These are phyloP conservation scores for Poeciliopsis infans DNA, from an alignment of 2,797 vertebrate species.

Conservation along the genomic window DNA sequence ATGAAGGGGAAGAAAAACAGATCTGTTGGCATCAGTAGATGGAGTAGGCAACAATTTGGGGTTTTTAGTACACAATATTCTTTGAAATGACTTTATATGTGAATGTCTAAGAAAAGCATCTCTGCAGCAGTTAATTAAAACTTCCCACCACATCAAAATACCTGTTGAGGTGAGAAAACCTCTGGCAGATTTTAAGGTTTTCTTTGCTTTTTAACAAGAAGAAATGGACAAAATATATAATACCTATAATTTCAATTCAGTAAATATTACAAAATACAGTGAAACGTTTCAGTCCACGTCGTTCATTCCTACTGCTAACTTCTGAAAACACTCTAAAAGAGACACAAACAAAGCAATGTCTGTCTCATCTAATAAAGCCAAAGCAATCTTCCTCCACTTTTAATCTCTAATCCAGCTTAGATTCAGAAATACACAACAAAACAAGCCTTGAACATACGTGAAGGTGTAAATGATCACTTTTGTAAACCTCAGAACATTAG, in stretches of 20 bases:
- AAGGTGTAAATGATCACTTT: neutral
- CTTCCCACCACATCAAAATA: neutral
- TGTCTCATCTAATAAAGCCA: neutral
- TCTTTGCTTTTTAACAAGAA: neutral
- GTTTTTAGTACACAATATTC: neutral
- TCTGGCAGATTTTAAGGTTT: neutral
- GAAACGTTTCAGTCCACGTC: neutral
- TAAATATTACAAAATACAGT: neutral
- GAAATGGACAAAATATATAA: neutral
- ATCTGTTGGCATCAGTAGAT: neutral
- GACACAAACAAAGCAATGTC: neutral
- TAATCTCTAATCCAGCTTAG: neutral
- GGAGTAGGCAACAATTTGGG: neutral
- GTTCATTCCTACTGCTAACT: neutral
- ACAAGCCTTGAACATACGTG: neutral
- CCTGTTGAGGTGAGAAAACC: neutral
- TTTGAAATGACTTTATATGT: neutral
- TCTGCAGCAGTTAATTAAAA: neutral
- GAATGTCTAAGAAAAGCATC: neutral
- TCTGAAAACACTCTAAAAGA: neutral
- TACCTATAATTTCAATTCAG: neutral
- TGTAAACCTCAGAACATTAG: neutral
- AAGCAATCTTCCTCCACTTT: neutral
- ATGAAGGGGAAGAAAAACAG: neutral
- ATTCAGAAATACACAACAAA: neutral